Conservation (phyloP, 2,113 vertebrate genomes). For the Connochaetes taurinus region DNA sequence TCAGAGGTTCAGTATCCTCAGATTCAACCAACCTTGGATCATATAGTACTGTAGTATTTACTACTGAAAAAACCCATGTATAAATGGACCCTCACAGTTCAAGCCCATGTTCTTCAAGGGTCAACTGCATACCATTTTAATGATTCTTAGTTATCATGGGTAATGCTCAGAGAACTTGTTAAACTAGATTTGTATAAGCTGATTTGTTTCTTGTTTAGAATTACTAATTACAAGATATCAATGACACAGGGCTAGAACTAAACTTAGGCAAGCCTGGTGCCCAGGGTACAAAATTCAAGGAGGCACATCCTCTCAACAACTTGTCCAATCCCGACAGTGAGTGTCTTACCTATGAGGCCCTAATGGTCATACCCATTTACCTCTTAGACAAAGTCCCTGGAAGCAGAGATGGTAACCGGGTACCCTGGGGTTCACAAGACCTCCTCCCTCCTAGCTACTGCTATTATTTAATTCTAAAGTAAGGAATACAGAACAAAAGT, state of each 20-base stretch:
- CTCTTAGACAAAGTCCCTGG: background rate
- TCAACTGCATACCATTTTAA: background rate
- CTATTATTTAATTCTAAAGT: background rate
- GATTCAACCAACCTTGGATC: background rate
- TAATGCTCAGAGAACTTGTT: background rate
- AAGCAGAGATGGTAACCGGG: background rate
- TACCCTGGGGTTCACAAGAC: background rate
- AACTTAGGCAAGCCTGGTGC: background rate
- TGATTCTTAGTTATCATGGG: background rate
- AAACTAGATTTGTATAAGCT: background rate
- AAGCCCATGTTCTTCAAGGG: background rate
- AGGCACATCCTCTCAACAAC: background rate
- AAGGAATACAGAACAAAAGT: background rate
- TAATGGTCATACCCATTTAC: background rate
- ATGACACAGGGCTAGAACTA: background rate
- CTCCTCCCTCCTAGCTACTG: background rate
- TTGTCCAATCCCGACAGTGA: background rate
- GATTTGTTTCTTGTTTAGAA: background rate
- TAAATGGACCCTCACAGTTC: background rate
- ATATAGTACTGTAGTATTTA: background rate
- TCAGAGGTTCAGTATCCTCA: background rate
- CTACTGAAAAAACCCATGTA: background rate
- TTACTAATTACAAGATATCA: background rate
- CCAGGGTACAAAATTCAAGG: background rate
- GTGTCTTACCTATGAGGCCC: background rate